Evolutionary conservation across 2,797 vertebrate species (phyloP).

Genomic region (Sebastes hubbsi): DNA sequence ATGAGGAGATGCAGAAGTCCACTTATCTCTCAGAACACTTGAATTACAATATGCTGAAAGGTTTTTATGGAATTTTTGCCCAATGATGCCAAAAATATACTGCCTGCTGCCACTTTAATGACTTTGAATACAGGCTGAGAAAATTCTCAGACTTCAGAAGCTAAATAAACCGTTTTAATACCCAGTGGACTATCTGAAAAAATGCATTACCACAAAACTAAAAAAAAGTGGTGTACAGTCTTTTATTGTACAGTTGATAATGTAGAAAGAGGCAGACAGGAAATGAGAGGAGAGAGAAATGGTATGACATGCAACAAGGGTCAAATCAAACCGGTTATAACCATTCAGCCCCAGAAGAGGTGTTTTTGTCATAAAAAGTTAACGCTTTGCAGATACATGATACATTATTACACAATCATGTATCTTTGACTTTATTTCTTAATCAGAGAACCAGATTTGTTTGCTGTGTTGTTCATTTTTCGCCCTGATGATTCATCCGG

Average conservation of each 20-base stretch:
- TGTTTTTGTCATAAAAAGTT: neutral
- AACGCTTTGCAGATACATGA: neutral
- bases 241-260: neutral
- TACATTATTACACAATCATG: neutral
- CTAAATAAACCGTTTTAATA: neutral
- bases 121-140: too few relatives aligned
- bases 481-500: neutral
- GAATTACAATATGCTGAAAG: too few relatives aligned
- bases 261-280: neutral
- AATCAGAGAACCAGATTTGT: neutral
- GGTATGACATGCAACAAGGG: neutral
- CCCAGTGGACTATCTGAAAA: neutral
- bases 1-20: too few relatives aligned
- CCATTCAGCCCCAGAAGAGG: neutral
- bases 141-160: neutral
- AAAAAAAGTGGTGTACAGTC: neutral
- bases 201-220: neutral
- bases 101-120: too few relatives aligned
- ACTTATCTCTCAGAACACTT: too few relatives aligned
- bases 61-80: too few relatives aligned
- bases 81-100: too few relatives aligned
- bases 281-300: neutral
- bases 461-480: neutral
- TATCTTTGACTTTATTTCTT: neutral
- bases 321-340: neutral